Percentiles rank a stretch among this genome's conserved stretches.
phyloP scores from a whole-genome alignment of 2,113 vertebrate genomes.

The Rhabdornis inornatus region DNA sequence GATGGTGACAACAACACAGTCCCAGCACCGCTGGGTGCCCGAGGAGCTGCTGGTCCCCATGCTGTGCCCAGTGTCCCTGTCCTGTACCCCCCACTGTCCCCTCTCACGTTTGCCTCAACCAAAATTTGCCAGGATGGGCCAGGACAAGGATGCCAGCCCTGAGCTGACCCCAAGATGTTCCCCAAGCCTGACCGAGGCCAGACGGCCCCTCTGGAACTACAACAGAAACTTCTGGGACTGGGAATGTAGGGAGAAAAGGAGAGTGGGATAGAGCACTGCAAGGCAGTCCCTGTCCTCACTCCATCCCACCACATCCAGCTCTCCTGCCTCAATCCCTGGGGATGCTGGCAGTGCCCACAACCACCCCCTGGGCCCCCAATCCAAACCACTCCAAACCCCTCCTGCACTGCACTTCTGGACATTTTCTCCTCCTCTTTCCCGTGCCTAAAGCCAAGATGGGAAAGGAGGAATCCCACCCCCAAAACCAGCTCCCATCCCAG shows the following conservation, averaged over 20 bases:
- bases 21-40: background rate
- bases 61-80: background rate
- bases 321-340: background rate
- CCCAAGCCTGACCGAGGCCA: rapidly evolving
- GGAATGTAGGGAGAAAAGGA: rapidly evolving
- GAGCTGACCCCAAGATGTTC: background rate
- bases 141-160: background rate
- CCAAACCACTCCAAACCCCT: background rate
- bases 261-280: rapidly evolving
- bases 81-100: background rate
- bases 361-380: background rate
- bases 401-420: background rate
- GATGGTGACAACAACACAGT: background rate
- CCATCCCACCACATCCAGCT: background rate
- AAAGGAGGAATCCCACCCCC: background rate
- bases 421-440: background rate
- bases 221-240: background rate
- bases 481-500: rapidly evolving
- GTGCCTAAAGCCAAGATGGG: background rate
- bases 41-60: background rate
- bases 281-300: background rate
- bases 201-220: background rate
- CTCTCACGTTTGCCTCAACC: background rate
- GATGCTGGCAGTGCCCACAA: background rate
- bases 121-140: rapidly evolving